Base-by-base conservation (phyloP, 2,888 invertebrate species). In the Rhogogaster chlorosoma region DNA sequence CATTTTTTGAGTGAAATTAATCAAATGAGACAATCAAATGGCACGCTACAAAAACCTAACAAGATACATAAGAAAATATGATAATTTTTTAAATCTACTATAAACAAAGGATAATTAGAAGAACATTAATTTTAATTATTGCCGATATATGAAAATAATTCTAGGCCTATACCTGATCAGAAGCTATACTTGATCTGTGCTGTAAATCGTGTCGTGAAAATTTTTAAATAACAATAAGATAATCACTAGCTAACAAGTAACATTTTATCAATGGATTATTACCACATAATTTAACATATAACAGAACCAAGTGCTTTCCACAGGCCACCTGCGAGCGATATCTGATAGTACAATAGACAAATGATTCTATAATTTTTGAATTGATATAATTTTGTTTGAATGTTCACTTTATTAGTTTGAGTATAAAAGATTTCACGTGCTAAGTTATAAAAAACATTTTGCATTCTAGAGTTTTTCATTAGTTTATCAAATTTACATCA, bases 11-110 rank as follows among this genome's bases (percentile, higher is more conserved):
- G 36, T 61, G 45, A 67, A 83, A 83, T 22, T 26, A 70, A 67
- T 83, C 45, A 42, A 83, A 83, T 87, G 85, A 86, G 84, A 88
- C 84, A 89, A 92, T 45, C 12, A 45, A 45, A 45, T 92, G 92
- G 92, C 92, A 92, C 92, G 90, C 90, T 89, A 89, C 32, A 89
- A 86, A 15, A 70, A 42, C 49, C 22, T 32, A 70, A 73, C 3
- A 86, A 87, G 84, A 88, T n/a, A n/a, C n/a, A n/a, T 70, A 42
- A 49, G 83, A 87, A 80, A 83, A 73, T 83, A 87, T 86, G 86
- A 87, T 61, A 38, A 53, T 77, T 77, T 77, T 75, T 53, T 7
- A 42, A 42, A n/a, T 73, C 77, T 77, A 77, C 61, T 80, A 80
- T 57, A 36, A 80, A 80, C n/a, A 61, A 61, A 64, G 1, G 32